Conservation (phyloP, 2,888 invertebrate species). For the Strigamia maritima region DNA sequence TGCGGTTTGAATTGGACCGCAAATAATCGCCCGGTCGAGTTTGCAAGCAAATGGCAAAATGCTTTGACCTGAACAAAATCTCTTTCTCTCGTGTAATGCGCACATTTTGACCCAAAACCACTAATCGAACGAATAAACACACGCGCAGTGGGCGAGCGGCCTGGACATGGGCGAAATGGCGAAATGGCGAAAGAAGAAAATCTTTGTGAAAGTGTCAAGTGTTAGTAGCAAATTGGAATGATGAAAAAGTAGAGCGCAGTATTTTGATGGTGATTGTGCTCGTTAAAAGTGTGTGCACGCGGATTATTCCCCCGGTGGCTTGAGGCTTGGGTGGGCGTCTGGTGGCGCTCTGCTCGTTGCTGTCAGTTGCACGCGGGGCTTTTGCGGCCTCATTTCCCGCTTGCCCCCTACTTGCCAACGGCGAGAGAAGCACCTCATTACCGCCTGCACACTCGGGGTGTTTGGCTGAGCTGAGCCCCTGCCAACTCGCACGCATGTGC, state of each 20-base stretch:
- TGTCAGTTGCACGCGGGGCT: conserved; percentile 13
- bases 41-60: conserved; percentile 15
- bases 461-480: conserved; percentile 2
- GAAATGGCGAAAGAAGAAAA: not conserved
- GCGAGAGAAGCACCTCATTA: conserved; percentile 26
- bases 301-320: conserved; percentile 22
- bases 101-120: conserved; percentile 25
- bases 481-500: not conserved
- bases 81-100: conserved; percentile 17
- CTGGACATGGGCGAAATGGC: not conserved
- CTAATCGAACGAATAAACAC: conserved; percentile 25
- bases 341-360: not conserved
- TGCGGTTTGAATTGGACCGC: conserved; percentile 20
- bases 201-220: conserved; percentile 8
- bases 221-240: conserved; percentile 11
- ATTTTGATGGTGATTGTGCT: conserved; percentile 27
- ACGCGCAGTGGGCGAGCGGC: not conserved
- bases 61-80: conserved; percentile 5
- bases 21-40: conserved; percentile 26
- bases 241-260: conserved; percentile 16
- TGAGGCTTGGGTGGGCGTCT: conserved; percentile 2
- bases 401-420: not conserved
- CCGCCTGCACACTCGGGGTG: not conserved
- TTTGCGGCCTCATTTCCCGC: conserved; percentile 26
- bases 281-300: conserved; percentile 24